phyloP scores from a whole-genome alignment of 1,140 invertebrate genomes.

The Caenorhabditis tropicalis region DNA sequence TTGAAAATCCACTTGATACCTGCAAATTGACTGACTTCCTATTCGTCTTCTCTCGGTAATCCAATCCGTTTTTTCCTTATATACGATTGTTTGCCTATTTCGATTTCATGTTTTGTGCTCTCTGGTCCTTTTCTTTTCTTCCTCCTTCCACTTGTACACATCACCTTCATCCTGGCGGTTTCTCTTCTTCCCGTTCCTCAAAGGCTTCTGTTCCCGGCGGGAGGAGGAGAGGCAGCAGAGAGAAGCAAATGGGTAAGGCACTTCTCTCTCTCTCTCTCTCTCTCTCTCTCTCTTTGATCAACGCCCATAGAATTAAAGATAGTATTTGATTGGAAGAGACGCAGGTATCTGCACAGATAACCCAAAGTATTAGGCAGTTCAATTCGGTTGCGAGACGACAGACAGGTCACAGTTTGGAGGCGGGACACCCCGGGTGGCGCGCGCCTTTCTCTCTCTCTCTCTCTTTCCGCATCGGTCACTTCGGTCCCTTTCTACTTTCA shows the following conservation, averaged over 20 bases:
- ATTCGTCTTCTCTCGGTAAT: background rate
- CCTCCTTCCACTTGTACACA: slow-evolving; percentile 19
- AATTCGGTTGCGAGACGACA: slow-evolving; percentile 24
- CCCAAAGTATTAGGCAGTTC: slow-evolving; percentile 33
- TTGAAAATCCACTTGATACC: slow-evolving; percentile 2
- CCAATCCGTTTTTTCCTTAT: slow-evolving; percentile 27
- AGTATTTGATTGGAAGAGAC: slow-evolving; percentile 21
- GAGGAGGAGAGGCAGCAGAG: background rate
- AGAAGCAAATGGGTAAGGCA: background rate
- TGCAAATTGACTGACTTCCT: slow-evolving; percentile 29
- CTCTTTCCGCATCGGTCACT: slow-evolving; percentile 1
- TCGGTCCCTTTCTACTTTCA: background rate
- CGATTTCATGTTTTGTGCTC: background rate
- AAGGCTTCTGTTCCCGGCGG: slow-evolving; percentile 36
- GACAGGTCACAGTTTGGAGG: background rate
- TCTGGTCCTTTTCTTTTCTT: no score
- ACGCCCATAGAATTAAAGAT: background rate
- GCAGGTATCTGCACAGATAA: slow-evolving; percentile 12
- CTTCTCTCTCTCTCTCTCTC: background rate
- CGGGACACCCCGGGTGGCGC: background rate
- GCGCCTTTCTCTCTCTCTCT: slow-evolving; percentile 18
- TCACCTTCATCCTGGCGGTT: slow-evolving; percentile 39
- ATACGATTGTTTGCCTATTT: background rate
- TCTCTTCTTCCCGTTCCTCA: slow-evolving; percentile 33
- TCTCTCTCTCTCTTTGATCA: background rate